Evolutionary conservation across 2,888 invertebrate genomes (phyloP), one percentile per base, ranked within the genome.

Genomic region (Nomada lathburiana): DNA sequence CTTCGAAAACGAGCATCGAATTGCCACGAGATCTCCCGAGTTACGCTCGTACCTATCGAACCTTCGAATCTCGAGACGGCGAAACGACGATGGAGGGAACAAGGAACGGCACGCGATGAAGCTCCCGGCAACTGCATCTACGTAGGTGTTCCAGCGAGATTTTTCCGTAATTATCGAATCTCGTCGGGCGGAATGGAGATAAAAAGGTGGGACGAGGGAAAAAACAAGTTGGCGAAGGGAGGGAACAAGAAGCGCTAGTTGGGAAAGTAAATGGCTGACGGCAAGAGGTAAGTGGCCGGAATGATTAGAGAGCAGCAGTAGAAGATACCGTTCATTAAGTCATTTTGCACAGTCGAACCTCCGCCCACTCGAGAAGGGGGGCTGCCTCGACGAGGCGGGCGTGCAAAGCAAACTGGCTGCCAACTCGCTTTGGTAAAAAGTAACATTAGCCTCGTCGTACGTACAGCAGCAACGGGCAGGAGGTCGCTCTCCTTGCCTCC

Each of bases 311-410:
- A 89, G 86, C 82, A 82, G 76, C 71, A 76, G 88, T 82, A 76
- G 89, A 87, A 86, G 88, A 89, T 89, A 88, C 88, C 87, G 89
- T 89, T 89, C 89, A 86, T 89, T 89, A 89, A 89, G 89, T 89
- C 89, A 87, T 89, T 89, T 89, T 83, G 84, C 87, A 83, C 88
- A 86, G 89, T 88, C 81, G 83, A 83, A 89, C 89, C 86, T 79
- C 86, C 89, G 89, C 89, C 88, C 80, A 84, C 88, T 80, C 55
- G 29, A 42, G 63, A 71, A 75, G 70, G 70, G 55, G 78, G 64
- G 76, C 60, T 64, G 76, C 71, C 74, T 42, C 53, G 69, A 26
- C 84, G 81, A 59, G 74, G 59, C 63, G 68, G 63, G 68, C 80
- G 78, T 69, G 83, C 80, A 83, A 82, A 87, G 87, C 87, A 82